A percentile compares a stretch with the other conserved stretches of the same genome.
These are phyloP conservation scores for Phoebastria nigripes DNA, from an alignment of 2,797 vertebrate species.

Conservation along the genomic window DNA sequence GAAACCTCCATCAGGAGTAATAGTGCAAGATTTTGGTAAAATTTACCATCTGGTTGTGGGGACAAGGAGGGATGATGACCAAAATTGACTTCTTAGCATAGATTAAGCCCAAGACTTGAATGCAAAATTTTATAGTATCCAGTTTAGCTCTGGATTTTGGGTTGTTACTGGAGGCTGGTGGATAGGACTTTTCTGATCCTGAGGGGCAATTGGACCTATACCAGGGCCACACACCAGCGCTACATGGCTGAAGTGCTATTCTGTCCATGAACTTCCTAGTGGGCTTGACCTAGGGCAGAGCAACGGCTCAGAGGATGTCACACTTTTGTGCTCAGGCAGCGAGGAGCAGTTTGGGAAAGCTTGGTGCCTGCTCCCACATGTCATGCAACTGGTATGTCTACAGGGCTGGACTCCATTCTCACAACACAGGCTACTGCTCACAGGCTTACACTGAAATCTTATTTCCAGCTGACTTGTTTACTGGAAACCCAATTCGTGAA, in stretches of 20 bases:
- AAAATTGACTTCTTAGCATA: background rate
- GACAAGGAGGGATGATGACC: background rate
- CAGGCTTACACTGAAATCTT: rapidly evolving
- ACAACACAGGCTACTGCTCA: background rate
- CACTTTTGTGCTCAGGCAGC: background rate
- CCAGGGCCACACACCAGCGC: too few species aligned
- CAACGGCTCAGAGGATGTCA: background rate
- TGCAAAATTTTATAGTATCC: background rate
- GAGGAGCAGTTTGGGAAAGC: background rate
- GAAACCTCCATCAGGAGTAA: background rate
- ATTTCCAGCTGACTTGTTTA: background rate
- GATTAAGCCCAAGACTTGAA: background rate
- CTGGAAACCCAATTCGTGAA: background rate
- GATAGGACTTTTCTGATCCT: background rate
- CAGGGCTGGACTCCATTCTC: background rate
- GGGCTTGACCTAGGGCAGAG: background rate
- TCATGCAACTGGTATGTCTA: background rate
- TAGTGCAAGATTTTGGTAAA: background rate
- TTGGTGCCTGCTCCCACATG: background rate
- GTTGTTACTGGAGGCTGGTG: background rate
- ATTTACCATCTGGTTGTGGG: background rate
- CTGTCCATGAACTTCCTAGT: background rate
- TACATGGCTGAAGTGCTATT: rapidly evolving
- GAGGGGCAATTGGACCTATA: too few species aligned
- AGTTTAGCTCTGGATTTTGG: background rate